Evolutionary conservation across 2,888 invertebrate species (phyloP).

Genomic region (Mythimna lalbum): DNA sequence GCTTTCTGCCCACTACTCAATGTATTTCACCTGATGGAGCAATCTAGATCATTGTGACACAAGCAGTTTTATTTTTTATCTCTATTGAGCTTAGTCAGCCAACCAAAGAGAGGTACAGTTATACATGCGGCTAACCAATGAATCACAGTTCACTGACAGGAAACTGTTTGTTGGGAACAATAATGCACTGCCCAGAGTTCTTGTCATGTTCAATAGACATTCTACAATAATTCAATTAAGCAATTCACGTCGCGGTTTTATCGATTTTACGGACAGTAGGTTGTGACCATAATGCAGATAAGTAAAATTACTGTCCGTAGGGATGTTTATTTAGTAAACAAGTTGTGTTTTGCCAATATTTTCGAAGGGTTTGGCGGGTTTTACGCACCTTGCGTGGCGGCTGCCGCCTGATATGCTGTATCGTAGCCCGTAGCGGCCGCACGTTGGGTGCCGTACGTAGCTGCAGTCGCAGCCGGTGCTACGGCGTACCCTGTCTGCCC

Average conservation of each 20-base stretch:
- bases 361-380: constrained; percentile 82
- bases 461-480: constrained; percentile 95
- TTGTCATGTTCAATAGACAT: constrained; percentile 16
- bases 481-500: constrained; percentile 96
- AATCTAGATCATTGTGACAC: not conserved
- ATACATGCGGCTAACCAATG: constrained; percentile 26
- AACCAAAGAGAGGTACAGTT: constrained; percentile 49
- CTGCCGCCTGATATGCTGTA: constrained; percentile 95
- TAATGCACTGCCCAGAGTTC: constrained; percentile 7
- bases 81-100: constrained; percentile 38
- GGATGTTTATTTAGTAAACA: constrained; percentile 55
- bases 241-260: constrained; percentile 58
- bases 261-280: constrained; percentile 58
- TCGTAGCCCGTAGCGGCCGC: constrained; percentile 95
- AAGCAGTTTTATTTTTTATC: constrained; percentile 4
- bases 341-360: constrained; percentile 3
- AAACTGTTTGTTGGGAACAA: constrained; percentile 35
- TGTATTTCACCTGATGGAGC: not conserved
- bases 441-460: constrained; percentile 96
- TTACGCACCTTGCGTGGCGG: constrained; percentile 93
- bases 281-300: constrained; percentile 6
- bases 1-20: not conserved
- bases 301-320: constrained; percentile 3
- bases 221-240: constrained; percentile 57
- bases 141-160: constrained; percentile 49